Base-by-base conservation (phyloP, 2,113 vertebrate species). In the Actinemys pallida region DNA sequence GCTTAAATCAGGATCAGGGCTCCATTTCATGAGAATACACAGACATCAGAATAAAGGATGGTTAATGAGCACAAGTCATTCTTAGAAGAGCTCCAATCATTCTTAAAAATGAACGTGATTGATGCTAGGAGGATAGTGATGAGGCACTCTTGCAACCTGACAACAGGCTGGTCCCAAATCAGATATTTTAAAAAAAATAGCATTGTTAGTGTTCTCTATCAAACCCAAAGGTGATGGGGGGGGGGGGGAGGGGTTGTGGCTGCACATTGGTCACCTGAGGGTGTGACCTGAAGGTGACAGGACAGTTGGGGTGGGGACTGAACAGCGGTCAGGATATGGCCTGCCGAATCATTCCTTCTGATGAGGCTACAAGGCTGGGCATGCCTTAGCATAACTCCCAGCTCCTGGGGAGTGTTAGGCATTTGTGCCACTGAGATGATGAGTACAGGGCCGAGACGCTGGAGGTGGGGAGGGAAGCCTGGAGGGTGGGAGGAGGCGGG, bases 121-220 rank as follows among this genome's bases (percentile, higher is more conserved):
- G 39, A n/a, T 42, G 20, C 69, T 39, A 35, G 19, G 29, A 72
- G 69, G 17, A 14, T 20, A 20, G 69, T 6, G 19, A n/a, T 75
- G 93, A 92, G 92, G 94, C 92, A 88, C 79, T 78, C 31, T 81
- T 87, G 93, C 75, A 86, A 83, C 20, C 59, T 2, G 79, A n/a
- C 0, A 39, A 24, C 84, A 2, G 91, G 91, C n/a, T 0, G 89
- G 84, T 83, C 78, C 24, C 5, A 5, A 83, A 88, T 72, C 88
- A 72, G 62, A 81, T 92, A 79, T 29, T 92, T 89, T 2, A 25
- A 20, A 54, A 54, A 22, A 20, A 22, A 54, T 56, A 25, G 9
- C 22, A 8, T 84, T 91, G 80, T 1, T 54, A 94, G 81, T 7
- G n/a, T 42, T 75, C 20, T 7, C 7, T 65, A 8, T 14, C 31